A percentile compares a stretch with the other conserved stretches of the same genome.
These are phyloP conservation scores for Cartodere bifasciata DNA, from an alignment of 2,888 invertebrate genomes.

Conservation along the genomic window DNA sequence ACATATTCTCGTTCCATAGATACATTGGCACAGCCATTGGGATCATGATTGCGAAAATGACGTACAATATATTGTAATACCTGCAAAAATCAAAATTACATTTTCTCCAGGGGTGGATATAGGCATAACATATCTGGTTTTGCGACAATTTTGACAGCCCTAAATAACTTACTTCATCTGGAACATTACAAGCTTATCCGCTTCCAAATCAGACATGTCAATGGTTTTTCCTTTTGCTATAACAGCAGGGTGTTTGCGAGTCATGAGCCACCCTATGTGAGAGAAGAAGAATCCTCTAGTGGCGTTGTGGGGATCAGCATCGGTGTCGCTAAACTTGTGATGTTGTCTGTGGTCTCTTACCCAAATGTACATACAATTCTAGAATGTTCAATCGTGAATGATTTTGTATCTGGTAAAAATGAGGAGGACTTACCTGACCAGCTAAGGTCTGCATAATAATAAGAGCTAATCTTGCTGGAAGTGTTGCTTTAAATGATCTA, in stretches of 20 bases:
- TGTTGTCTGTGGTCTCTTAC: constrained; percentile 70
- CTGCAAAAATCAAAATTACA: constrained; percentile 36
- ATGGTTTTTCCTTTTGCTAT: constrained; percentile 50
- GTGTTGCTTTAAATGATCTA: constrained; percentile 60
- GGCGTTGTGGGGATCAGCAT: constrained; percentile 71
- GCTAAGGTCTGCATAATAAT: constrained; percentile 55
- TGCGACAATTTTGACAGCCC: not conserved
- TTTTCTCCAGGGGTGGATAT: not conserved
- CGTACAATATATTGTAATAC: constrained; percentile 48
- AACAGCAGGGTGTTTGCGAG: constrained; percentile 65
- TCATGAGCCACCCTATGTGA: constrained; percentile 78
- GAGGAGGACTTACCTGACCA: constrained; percentile 50
- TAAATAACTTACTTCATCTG: constrained; percentile 53
- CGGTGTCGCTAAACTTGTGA: constrained; percentile 63
- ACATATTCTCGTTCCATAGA: constrained; percentile 53
- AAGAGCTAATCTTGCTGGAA: constrained; percentile 47
- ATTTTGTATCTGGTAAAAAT: not conserved
- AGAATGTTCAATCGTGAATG: constrained; percentile 12
- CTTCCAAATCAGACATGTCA: constrained; percentile 63
- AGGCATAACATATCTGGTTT: not conserved
- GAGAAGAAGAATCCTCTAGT: constrained; percentile 76
- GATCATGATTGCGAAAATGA: constrained; percentile 44
- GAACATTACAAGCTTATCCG: constrained; percentile 58
- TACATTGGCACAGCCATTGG: constrained; percentile 54
- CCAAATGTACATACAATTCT: constrained; percentile 68